Conservation (phyloP, 2,113 vertebrate genomes). For the Pygoscelis antarcticus region DNA sequence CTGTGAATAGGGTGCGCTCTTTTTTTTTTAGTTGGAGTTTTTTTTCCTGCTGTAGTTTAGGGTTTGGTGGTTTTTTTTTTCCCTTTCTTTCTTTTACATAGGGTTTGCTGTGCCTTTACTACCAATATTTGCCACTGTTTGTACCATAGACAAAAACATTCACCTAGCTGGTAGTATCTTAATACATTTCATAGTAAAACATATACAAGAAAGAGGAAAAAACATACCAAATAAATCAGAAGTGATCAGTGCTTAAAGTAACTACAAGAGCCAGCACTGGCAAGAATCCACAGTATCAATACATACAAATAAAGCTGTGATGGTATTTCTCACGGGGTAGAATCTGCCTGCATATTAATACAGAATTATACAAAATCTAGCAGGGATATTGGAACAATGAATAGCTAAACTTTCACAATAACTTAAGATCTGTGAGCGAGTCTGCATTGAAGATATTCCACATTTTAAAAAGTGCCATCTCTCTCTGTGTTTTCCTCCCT, state of each 20-base stretch:
- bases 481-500: constrained; percentile 29
- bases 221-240: constrained; percentile 66
- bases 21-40: neutral
- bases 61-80: neutral
- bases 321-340: constrained; percentile 49
- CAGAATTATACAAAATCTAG: constrained; percentile 72
- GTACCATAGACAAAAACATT: constrained; percentile 67
- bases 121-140: constrained; percentile 25
- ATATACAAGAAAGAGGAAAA: constrained; percentile 62
- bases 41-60: neutral
- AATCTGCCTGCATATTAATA: constrained; percentile 67
- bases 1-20: neutral
- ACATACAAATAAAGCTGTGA: constrained; percentile 69
- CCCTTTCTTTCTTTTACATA: neutral
- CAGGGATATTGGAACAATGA: constrained; percentile 61
- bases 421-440: constrained; percentile 61
- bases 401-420: constrained; percentile 68
- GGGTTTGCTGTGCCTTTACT: constrained; percentile 14
- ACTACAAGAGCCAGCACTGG: constrained; percentile 66
- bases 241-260: constrained; percentile 75
- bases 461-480: constrained; percentile 55
- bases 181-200: constrained; percentile 70
- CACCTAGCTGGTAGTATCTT: constrained; percentile 59
- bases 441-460: constrained; percentile 64
- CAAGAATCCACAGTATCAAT: constrained; percentile 73